Evolutionary conservation across 1,140 invertebrate species (phyloP), one percentile per base, ranked within the genome.

Genomic region (Zaprionus kolodkinae): DNA sequence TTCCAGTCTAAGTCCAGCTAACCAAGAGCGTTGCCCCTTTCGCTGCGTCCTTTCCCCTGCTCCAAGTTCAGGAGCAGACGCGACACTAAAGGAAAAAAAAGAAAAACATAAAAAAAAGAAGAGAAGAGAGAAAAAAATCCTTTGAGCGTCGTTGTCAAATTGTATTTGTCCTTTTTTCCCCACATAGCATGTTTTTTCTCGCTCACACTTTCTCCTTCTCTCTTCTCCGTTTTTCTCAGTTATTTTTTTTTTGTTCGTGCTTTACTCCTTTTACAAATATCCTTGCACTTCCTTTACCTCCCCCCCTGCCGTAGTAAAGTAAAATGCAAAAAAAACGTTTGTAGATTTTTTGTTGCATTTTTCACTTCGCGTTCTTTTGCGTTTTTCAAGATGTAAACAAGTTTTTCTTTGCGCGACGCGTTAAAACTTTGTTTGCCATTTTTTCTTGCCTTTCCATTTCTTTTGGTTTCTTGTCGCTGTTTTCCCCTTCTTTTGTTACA

Each of bases 341-440:
- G 33, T 27, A 15, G 45, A 66, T 85, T 81, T 82, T 61, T 77
- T 70, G 56, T 40, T 69, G 72, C 43, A 60, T 73, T 73, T 77
- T 75, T 64, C 48, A 30, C 65, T 57, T 78, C 45, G 43, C 71
- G 48, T 68, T 55, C 30, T 57, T 65, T 72, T 74, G 27, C 67
- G 65, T 74, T 89, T 86, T 81, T 76, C 65, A 91, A 88, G 88
- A 91, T 91, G 87, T 91, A 91, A 91, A 91, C 87, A 91, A 91
- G 83, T 84, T 88, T 89, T 90, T 89, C 82, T 82, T 86, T 82
- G 67, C 75, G 78, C 77, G 61, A 71, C 84, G 79, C 73, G 83
- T 64, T 76, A 4, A 54, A 76, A 75, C 76, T 82, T 76, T 74
- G 72, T 79, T 78, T 73, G 36, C 50, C 17, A 15, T 70, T 57